Base-by-base conservation (phyloP, 2,888 invertebrate species). In the Aethes cnicana region DNA sequence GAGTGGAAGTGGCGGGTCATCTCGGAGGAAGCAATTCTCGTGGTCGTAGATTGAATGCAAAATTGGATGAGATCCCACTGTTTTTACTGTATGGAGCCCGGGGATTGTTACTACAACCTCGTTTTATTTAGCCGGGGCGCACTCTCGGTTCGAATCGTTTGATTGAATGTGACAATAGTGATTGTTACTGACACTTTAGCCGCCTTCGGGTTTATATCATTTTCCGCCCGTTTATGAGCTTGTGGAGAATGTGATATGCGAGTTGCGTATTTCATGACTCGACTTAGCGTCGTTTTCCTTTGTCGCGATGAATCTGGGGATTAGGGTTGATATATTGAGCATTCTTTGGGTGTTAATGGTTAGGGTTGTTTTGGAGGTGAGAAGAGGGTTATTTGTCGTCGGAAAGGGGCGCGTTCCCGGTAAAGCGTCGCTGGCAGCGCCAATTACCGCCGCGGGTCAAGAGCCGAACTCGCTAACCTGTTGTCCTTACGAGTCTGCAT, bases 31-130 rank as follows among this genome's bases (percentile, higher is more conserved):
- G 84, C 86, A 77, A 87, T 88, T 85, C 85, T 78, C 80, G 82
- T 72, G 85, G 82, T 84, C 85, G 86, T 84, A 87, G 86, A 87
- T 87, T 88, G 86, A 86, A 88, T 88, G 87, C 86, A 87, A 86
- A 88, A 88, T 88, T 88, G 87, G 88, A 88, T 84, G 87, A 86
- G 84, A 81, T 80, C 82, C 80, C 74, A 80, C 78, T 81, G 83
- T 84, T 85, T 85, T 84, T 84, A 84, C 81, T 83, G 79, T 84
- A 78, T 80, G 78, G 77, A 75, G 74, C 77, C 69, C 68, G 71
- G 69, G 69, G 62, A 77, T 81, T 72, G 81, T 77, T 78, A 77
- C 72, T 46, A 74, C 68, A 69, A 72, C 66, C 66, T 69, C 72
- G 70, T 72, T 84, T 84, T 84, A 84, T 86, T 79, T 81, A 73